Evolutionary conservation across 2,797 vertebrate genomes (phyloP), one percentile per base, ranked within the genome.

Genomic region (Cryptoprocta ferox): DNA sequence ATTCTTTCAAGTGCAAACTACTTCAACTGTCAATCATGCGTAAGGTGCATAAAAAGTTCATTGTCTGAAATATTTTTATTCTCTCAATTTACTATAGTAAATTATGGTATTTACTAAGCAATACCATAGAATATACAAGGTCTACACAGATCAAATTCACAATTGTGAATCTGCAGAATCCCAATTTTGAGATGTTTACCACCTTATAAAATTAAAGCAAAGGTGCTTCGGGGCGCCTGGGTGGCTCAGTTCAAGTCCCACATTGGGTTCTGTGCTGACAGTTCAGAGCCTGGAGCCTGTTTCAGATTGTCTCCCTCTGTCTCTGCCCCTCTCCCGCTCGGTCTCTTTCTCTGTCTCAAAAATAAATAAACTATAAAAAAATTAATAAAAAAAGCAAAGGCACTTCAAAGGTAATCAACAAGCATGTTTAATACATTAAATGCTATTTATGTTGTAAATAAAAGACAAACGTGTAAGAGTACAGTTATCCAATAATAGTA

Each of bases 391-490:
- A 89, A 90, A 91, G 59, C 66, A 83, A 88, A 86, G 78, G 45
- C 84, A 6, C 12, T 79, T 94, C 56, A 75, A 91, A 94, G 73
- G 91, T 79, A 32, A 80, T 39, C 32, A 78, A 66, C 35, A 88
- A 95, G 89, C 66, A 61, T 21, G 92, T 91, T 95, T 45, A 88
- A 50, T 68, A 94, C 59, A 89, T 24, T 94, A 91, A 94, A 85
- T 82, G 53, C 19, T 80, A 30, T n/a, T 95, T 86, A 65, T 37
- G 61, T n/a, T 93, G 75, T 75, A 83, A 92, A 61, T 86, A 89
- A 93, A 89, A 88, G 56, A 91, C 39, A 68, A 79, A 87, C 11
- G 24, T 42, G 18, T 16, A 93, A 75, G 39, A 63, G 13, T n/a
- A 24, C 4, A 83, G 35, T 45, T 78, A 75, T 8, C 71, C 13